Base-by-base conservation (phyloP, 2,113 vertebrate genomes). In the Cyanoderma ruficeps region DNA sequence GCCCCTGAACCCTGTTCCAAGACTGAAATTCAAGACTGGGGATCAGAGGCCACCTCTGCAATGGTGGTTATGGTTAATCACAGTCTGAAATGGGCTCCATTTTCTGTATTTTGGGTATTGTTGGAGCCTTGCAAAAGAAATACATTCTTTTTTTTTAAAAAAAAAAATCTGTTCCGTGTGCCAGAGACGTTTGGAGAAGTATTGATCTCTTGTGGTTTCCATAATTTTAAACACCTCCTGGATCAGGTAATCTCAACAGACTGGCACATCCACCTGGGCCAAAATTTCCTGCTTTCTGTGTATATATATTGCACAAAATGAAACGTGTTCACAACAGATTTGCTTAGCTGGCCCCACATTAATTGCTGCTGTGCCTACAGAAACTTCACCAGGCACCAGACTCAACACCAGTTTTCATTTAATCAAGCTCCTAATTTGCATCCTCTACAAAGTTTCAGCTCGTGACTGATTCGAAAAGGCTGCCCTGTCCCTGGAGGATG, bases 221-320 rank as follows among this genome's bases (percentile, higher is more conserved):
- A 83, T 95, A 55, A 94, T 87, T 95, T 89, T 69, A 93, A 90
- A 90, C 83, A 91, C 46, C 83, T 94, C 89, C 44, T 95, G 96
- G 89, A 82, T 78, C 90, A 94, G 93, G 90, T 95, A 83, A 89
- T 77, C 81, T 87, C 91, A 95, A 88, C 69, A 92, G 83, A 94
- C 84, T 95, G 90, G 71, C 52, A 78, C 55, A 93, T 78, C 63
- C 85, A 96, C 64, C 83, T 93, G 95, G 81, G 61, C 87, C 89
- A 87, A 87, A 91, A 87, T 77, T 76, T 90, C 79, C 3, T 78
- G 55, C 21, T 93, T 94, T 89, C 4, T 69, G 50, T 86, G 14
- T 50, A 25, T 52, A 56, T 52, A 59, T 33, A 21, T 33, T 42
- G 24, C 27, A 81, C 15, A 22, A 88, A 88, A 30, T 67, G 79